Evolutionary conservation across 2,797 vertebrate species (phyloP).

Genomic region (Agapornis canus): DNA sequence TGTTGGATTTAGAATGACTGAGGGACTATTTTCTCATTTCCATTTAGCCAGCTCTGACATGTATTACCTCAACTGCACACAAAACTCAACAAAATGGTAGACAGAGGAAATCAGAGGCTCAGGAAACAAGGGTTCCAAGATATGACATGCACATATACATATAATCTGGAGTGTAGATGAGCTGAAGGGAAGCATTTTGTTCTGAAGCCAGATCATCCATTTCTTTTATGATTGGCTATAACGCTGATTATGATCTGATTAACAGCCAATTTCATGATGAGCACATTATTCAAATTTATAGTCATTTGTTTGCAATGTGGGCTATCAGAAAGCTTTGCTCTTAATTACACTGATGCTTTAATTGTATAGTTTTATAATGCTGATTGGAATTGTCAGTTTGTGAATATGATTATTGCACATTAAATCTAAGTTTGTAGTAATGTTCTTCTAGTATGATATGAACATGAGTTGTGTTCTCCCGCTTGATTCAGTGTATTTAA

Average conservation of each 20-base stretch:
- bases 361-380: neutral
- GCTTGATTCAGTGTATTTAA: constrained; percentile 36
- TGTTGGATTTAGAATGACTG: neutral
- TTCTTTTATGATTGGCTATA: constrained; percentile 7
- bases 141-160: neutral
- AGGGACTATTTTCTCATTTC: neutral
- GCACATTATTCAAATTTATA: constrained; percentile 9
- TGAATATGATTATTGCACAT: constrained; percentile 36
- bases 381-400: constrained; percentile 42
- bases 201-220: neutral
- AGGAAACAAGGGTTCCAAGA: neutral
- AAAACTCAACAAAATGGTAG: neutral
- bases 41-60: neutral
- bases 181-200: neutral
- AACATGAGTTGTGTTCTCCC: neutral
- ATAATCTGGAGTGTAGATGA: neutral
- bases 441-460: neutral
- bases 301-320: neutral
- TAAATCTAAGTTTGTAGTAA: constrained; percentile 15
- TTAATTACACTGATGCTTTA: constrained; percentile 51
- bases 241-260: constrained; percentile 26
- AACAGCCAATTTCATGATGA: neutral
- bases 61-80: neutral
- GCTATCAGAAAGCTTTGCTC: constrained; percentile 11
- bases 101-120: neutral